Base-by-base conservation (phyloP, 1,140 invertebrate genomes). In the Ditylenchus dipsaci region DNA sequence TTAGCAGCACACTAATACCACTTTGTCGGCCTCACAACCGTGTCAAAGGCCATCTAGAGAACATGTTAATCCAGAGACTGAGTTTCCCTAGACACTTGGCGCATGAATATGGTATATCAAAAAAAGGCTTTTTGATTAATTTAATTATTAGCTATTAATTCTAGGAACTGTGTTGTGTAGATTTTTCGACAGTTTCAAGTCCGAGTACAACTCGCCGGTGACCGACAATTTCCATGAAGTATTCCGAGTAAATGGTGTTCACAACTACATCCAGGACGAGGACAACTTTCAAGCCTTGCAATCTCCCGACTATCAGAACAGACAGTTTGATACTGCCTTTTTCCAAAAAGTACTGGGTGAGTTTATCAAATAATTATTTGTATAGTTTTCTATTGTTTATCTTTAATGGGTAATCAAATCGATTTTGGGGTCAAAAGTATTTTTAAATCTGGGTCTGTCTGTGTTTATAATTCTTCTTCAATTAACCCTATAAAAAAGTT, bases 161-260 rank as follows among this genome's bases (percentile, higher is more conserved):
- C 3, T 8, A 26, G 49, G 49, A 7, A 15, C 49, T 53, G 49
- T 53, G 3, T 17, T 53, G 1, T 77, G 76, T 56, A 63, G 69
- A 7, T 77, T 77, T 30, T 80, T 80, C 49, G 68, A 76, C 30
- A 74, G 67, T 17, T 57, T 77, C 45, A 63, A 75, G 33, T 26
- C 45, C 26, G 74, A 76, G 42, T 78, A 65, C 43, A 61, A 63
- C 21, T 19, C 65, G 17, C 58, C 64, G 0, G 33, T 59, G 11
- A 79, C 74, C 17, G 57, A 75, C 73, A 76, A 75, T 45, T 78
- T 75, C 49, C 74, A 75, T 60, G 76, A 75, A n/a, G 70, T 66
- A 33, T 77, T 75, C 30, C 71, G 74, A 33, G 49, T 75, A 17
- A 74, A 64, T 60, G 76, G 74, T 27, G 76, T 61, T 23, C 74